Evolutionary conservation across 35 echinoderm and acorn worm species (phyloP), one percentile per base, ranked within the genome.

Genomic region (Heliocidaris erythrogramma): DNA sequence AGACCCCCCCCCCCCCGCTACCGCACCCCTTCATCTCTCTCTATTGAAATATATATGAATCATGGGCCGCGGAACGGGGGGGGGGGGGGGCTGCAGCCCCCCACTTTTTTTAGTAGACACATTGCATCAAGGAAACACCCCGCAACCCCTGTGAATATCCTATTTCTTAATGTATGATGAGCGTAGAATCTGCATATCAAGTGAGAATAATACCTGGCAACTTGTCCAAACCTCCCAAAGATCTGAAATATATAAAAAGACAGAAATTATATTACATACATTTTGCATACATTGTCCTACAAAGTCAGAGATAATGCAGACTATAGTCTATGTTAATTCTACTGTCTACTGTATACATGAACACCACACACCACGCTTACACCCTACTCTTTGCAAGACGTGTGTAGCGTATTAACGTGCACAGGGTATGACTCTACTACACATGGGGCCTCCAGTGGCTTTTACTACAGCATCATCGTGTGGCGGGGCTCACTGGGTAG

Each of bases 221-320:
- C 97, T 85, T 96, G 88, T 14, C 97, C 97, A 97, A 95, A 98
- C 85, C 97, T 98, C 85, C 95, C 96, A 94, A 98, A 98, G n/a
- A 98, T 97, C 97, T 97, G 97, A 21, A 96, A 94, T 0, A 94
- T 0, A 87, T 0, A 56, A 60, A 48, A 93, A 89, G 95, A 60
- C n/a, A 49, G 93, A 86, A 3, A 65, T 18, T 31, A 35, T 59
- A 86, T 30, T 2, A 30, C 21, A 89, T 89, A 2, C 2, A 4
- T 84, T 84, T 84, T 84, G 14, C n/a, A 18, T 84, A n/a, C n/a
- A 5, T 31, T 29, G 14, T 94, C 31, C 35, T 88, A 31, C 7
- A 14, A 21, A 31, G 21, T 31, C 9, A 89, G 17, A 94, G 12
- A 48, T 5, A 21, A 9, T 9, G 42, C 31, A 21, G 24, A 30